Evolutionary conservation across 2,797 vertebrate genomes (phyloP).

Genomic region (Galagoides demidoff): DNA sequence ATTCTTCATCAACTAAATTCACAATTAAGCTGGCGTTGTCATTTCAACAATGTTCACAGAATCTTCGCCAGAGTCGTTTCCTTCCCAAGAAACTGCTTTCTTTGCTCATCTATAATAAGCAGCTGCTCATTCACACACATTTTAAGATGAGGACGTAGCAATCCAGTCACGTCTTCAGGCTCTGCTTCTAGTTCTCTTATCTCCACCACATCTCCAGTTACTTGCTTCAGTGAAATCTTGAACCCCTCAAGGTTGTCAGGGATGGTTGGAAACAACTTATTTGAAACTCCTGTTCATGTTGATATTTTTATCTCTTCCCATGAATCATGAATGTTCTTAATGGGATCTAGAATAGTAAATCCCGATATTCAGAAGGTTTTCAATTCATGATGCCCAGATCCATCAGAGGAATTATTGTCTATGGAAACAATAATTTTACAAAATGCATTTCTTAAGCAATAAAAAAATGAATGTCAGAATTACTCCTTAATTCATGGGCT

Average conservation of each 20-base stretch:
- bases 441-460: background rate
- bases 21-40: background rate
- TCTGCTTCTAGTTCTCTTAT: background rate
- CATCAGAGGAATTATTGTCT: background rate
- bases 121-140: background rate
- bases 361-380: background rate
- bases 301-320: background rate
- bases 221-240: background rate
- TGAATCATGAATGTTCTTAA: background rate
- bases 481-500: background rate
- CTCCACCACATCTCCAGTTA: background rate
- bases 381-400: background rate
- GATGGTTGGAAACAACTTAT: background rate
- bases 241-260: background rate
- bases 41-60: background rate
- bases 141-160: background rate
- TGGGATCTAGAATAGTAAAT: background rate
- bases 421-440: background rate
- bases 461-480: background rate
- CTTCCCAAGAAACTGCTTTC: background rate
- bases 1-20: background rate
- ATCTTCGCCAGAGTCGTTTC: background rate
- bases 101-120: background rate
- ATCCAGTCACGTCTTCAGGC: background rate
- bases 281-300: background rate